Percentiles rank a stretch among this genome's conserved stretches.
phyloP scores from a whole-genome alignment of 2,797 vertebrate species.

The Picus viridis region DNA sequence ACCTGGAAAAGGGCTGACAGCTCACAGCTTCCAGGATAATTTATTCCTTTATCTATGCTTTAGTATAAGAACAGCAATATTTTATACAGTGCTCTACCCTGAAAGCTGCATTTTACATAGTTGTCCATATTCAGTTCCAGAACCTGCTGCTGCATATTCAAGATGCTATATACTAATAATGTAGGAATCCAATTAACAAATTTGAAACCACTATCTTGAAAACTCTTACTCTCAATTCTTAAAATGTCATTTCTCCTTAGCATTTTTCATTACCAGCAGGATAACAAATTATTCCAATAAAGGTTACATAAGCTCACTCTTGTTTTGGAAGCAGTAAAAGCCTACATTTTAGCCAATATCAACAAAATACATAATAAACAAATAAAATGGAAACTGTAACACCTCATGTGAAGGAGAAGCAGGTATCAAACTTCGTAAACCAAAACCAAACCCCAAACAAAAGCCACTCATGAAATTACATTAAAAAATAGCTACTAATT shows the following conservation, averaged over 20 bases:
- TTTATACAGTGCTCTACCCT: fast-evolving
- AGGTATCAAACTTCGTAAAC: not conserved
- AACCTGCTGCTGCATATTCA: not conserved
- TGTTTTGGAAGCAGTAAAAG: not conserved
- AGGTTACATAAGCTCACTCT: not conserved
- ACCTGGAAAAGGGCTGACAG: not conserved
- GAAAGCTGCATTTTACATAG: not conserved
- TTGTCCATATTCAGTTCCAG: not conserved
- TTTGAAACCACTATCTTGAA: not conserved
- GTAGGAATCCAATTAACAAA: not conserved
- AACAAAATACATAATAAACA: not conserved
- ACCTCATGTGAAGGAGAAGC: not conserved
- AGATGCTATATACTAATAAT: not conserved
- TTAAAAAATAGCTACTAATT: not conserved
- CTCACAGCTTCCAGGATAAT: not conserved
- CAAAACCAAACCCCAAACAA: not conserved
- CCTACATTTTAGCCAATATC: fast-evolving
- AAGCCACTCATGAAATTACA: fast-evolving
- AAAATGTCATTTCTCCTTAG: not conserved
- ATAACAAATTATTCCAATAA: not conserved
- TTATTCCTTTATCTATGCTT: not conserved
- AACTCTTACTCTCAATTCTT: not conserved
- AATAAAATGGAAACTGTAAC: not conserved
- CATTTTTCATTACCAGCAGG: not conserved
- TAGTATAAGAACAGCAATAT: not conserved